Percentiles rank a stretch among this genome's conserved stretches.
phyloP scores from a whole-genome alignment of 2,888 invertebrate species.

The Mylabris sibirica region DNA sequence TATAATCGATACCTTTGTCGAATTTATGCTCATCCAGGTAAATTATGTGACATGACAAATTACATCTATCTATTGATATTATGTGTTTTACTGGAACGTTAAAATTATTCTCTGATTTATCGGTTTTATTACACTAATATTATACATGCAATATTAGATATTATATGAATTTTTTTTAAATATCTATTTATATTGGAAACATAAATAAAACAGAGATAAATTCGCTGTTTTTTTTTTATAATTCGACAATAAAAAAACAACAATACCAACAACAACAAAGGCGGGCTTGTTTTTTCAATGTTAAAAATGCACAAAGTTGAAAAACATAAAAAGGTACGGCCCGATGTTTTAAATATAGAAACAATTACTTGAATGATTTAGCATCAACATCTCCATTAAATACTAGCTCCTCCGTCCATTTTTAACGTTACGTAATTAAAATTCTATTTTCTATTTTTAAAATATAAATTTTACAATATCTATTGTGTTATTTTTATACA shows the following conservation, averaged over 20 bases:
- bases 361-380: conserved; percentile 14
- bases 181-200: not conserved
- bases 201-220: not conserved
- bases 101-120: conserved; percentile 14
- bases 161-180: not conserved
- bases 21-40: conserved; percentile 17
- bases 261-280: not conserved
- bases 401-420: not conserved
- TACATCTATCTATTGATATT: conserved; percentile 10
- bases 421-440: conserved; percentile 14
- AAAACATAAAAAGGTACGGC: conserved; percentile 5
- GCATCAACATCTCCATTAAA: conserved; percentile 10
- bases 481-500: not conserved
- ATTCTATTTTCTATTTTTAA: not conserved
- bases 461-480: not conserved
- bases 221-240: not conserved
- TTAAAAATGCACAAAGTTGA: not conserved
- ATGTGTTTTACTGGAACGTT: conserved; percentile 8
- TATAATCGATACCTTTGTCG: conserved; percentile 8
- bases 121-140: not conserved
- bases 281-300: not conserved
- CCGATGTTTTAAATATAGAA: not conserved
- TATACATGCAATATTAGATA: not conserved
- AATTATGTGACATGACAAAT: conserved; percentile 17
- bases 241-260: not conserved